Percentiles rank a stretch among this genome's conserved stretches.
Conservation (phyloP, 2,113 vertebrate species). For the Charina bottae region DNA sequence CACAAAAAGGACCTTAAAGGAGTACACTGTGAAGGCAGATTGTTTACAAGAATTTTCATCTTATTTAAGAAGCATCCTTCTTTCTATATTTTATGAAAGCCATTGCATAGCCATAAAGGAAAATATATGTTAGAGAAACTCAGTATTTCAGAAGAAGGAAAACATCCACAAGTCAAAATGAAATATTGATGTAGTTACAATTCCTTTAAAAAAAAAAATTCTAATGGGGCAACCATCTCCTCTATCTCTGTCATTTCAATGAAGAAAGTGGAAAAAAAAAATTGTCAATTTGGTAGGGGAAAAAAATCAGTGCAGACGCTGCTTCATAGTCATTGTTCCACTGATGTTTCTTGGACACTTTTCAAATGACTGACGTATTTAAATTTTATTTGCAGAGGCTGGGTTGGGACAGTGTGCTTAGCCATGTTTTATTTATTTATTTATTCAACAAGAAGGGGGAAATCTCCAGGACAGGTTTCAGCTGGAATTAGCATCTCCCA, state of each 20-base stretch:
- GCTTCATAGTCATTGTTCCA: neutral
- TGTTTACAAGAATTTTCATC: conserved; percentile 32
- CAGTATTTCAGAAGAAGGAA: conserved; percentile 18
- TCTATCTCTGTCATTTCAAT: neutral
- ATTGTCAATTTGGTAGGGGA: neutral
- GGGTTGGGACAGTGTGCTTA: neutral
- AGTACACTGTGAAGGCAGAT: conserved; percentile 43
- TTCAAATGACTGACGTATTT: neutral
- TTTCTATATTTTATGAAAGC: conserved; percentile 43
- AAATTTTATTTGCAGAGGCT: neutral
- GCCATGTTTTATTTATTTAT: neutral
- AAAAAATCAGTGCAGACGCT: no score
- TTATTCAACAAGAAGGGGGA: neutral
- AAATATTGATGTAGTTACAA: neutral
- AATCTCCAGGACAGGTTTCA: neutral
- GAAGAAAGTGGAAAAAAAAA: no score
- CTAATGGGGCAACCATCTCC: neutral
- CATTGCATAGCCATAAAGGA: conserved; percentile 32
- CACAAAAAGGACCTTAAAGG: conserved; percentile 49
- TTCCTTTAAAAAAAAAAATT: neutral
- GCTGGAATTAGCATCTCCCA: neutral
- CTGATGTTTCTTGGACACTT: neutral
- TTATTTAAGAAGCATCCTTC: conserved; percentile 39
- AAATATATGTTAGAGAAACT: conserved; percentile 23
- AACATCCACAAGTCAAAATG: neutral